phyloP scores from a whole-genome alignment of 1,140 invertebrate genomes.

The Onthophagus taurus region DNA sequence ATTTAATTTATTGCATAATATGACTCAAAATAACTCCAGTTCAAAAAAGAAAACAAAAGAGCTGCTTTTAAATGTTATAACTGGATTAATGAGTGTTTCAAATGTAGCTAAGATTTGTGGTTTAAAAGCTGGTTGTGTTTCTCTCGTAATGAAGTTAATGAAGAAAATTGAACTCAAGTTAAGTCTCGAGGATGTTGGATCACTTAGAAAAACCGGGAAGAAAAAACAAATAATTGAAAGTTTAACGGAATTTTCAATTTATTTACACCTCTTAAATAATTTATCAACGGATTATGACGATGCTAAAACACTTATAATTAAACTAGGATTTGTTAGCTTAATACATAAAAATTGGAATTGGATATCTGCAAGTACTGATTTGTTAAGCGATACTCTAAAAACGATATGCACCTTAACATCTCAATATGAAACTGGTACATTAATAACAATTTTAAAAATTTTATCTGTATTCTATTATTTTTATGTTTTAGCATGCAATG shows the following conservation, averaged over 20 bases:
- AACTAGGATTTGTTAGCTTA: conserved; percentile 41
- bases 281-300: conserved; percentile 37
- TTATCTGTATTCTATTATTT: background rate
- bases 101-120: conserved; percentile 39
- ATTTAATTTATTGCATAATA: conserved; percentile 39
- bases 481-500: background rate
- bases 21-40: conserved; percentile 35
- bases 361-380: conserved; percentile 38
- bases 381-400: conserved; percentile 39
- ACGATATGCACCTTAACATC: conserved; percentile 45
- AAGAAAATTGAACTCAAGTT: conserved; percentile 41
- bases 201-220: conserved; percentile 34
- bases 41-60: no score
- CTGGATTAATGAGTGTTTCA: conserved; percentile 41
- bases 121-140: conserved; percentile 34
- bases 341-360: conserved; percentile 48
- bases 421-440: conserved; percentile 40
- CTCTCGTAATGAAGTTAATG: conserved; percentile 35
- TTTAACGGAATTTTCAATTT: conserved; percentile 39
- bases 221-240: conserved; percentile 39
- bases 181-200: conserved; percentile 41
- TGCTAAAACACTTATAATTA: conserved; percentile 37
- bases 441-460: conserved; percentile 2
- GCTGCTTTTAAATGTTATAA: conserved; percentile 37
- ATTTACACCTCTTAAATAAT: conserved; percentile 44